These are phyloP conservation scores for Nycticryphes semicollaris DNA, from an alignment of 2,113 vertebrate species.

Conservation along the genomic window DNA sequence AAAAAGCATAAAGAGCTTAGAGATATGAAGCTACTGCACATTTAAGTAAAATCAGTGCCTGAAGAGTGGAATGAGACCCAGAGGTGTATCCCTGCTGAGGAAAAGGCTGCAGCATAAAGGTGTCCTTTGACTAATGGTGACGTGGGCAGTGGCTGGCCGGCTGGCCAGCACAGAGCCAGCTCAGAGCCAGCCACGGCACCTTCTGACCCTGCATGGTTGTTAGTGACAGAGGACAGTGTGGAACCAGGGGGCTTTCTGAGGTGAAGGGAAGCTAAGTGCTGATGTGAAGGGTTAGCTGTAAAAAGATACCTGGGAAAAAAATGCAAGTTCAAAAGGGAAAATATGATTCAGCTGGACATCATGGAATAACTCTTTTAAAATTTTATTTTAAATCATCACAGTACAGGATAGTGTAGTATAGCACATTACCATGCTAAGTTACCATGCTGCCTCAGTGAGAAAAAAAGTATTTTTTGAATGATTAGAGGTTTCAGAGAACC, in stretches of 20 bases:
- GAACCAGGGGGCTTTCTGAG: background rate
- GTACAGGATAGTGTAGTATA: background rate
- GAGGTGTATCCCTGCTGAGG: background rate
- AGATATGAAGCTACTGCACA: background rate
- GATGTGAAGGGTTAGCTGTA: background rate
- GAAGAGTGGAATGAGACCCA: background rate
- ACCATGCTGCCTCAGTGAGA: background rate
- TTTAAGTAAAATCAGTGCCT: background rate
- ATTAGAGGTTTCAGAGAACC: background rate
- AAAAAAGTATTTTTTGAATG: background rate
- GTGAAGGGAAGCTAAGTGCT: background rate
- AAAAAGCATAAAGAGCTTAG: background rate
- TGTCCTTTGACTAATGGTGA: background rate
- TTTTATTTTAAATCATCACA: background rate
- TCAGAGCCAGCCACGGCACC: fast-evolving
- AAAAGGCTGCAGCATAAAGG: background rate
- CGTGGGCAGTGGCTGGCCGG: fast-evolving
- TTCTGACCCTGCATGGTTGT: background rate
- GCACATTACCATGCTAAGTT: background rate
- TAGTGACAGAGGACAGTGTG: background rate
- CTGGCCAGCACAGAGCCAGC: background rate
- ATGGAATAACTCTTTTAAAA: background rate
- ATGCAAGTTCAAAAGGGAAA: background rate
- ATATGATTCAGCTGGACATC: background rate
- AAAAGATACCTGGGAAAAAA: background rate